These are phyloP conservation scores for Kuschelorhynchus macadamiae DNA, from an alignment of 2,888 invertebrate genomes.

Conservation along the genomic window DNA sequence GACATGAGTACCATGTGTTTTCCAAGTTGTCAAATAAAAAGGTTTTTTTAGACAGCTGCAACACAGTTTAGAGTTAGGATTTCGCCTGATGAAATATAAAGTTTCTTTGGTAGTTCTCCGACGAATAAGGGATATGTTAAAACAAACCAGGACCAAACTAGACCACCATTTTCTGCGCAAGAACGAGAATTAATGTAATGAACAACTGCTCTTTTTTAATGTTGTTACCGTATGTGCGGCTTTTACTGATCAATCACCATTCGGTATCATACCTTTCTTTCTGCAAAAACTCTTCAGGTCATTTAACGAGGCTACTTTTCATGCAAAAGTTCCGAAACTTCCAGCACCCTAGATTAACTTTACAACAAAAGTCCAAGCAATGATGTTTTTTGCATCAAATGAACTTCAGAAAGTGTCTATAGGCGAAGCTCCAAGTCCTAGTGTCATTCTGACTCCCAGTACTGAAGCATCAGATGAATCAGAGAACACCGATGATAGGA, in stretches of 20 bases:
- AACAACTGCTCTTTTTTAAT: no score
- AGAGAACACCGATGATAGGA: slow-evolving; percentile 63
- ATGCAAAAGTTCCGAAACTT: slow-evolving; percentile 29
- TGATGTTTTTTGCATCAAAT: slow-evolving; percentile 35
- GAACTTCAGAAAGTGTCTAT: slow-evolving; percentile 39
- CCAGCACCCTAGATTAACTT: slow-evolving; percentile 39
- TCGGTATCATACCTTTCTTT: slow-evolving; percentile 24
- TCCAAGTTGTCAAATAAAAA: no score
- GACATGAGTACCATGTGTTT: no score
- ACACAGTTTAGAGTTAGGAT: slow-evolving; percentile 39
- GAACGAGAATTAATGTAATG: slow-evolving; percentile 64
- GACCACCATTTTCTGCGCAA: slow-evolving; percentile 69
- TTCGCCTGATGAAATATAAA: slow-evolving; percentile 39
- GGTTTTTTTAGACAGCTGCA: slow-evolving; percentile 45
- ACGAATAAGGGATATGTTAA: no score
- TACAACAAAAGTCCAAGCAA: slow-evolving; percentile 43
- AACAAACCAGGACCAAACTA: no score
- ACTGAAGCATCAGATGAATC: slow-evolving; percentile 65
- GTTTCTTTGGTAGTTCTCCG: slow-evolving; percentile 22
- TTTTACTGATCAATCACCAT: slow-evolving; percentile 3
- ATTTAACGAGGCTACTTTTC: slow-evolving; percentile 24
- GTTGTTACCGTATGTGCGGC: not conserved
- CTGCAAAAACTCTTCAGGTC: slow-evolving; percentile 17
- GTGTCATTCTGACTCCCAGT: slow-evolving; percentile 74
- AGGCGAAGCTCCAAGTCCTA: slow-evolving; percentile 64